Conservation (phyloP, 2,888 invertebrate genomes). For the Macrosiphum euphorbiae region DNA sequence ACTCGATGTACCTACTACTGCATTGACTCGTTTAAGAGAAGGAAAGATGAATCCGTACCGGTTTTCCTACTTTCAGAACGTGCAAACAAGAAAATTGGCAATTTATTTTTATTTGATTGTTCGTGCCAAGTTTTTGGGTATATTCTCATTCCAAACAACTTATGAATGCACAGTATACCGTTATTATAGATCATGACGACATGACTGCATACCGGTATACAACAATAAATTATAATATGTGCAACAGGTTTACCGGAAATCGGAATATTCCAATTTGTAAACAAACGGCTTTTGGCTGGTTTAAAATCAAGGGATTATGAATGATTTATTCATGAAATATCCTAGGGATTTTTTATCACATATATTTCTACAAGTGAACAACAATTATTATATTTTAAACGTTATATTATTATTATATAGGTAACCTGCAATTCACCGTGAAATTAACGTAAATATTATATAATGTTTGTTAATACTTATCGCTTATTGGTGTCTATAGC, state of each 20-base stretch:
- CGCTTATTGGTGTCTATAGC: not conserved
- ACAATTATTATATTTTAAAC: not conserved
- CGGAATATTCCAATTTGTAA: not conserved
- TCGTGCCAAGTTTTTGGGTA: not conserved
- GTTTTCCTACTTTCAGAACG: not conserved
- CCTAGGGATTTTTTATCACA: not conserved
- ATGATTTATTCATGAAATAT: not conserved
- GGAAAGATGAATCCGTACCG: not conserved
- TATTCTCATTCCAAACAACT: not conserved
- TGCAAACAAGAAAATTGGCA: not conserved
- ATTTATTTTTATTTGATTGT: not conserved
- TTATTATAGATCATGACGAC: not conserved
- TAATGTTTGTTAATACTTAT: not conserved
- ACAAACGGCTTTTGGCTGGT: not conserved
- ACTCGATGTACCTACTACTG: not conserved
- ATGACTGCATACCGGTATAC: not conserved
- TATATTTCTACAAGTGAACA: not conserved
- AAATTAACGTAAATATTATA: not conserved
- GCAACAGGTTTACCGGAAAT: not conserved
- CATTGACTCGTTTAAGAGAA: not conserved
- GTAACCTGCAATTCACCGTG: not conserved
- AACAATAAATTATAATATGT: not conserved
- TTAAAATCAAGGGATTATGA: not conserved
- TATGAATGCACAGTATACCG: not conserved
- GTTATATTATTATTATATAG: not conserved